These are phyloP conservation scores for Anorthoa munda DNA, from an alignment of 2,888 invertebrate species.

Conservation along the genomic window DNA sequence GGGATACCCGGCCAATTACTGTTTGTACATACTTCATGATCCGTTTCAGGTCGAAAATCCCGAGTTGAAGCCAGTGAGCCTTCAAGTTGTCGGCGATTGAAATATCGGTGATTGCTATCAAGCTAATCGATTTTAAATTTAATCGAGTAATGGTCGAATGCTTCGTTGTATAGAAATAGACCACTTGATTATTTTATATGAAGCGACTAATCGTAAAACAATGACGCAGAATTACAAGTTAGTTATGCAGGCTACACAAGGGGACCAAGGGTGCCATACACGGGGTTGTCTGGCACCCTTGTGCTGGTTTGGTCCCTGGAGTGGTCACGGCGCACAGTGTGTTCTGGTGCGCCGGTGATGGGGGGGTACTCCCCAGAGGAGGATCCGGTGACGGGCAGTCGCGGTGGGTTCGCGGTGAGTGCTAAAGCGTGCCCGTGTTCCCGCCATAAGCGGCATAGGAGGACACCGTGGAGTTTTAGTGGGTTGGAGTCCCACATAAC, in stretches of 20 bases:
- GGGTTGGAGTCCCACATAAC: too few species aligned
- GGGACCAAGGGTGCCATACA: too few species aligned
- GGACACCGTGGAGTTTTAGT: too few species aligned
- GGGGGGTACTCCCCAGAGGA: too few species aligned
- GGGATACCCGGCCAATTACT: slow-evolving; percentile 43
- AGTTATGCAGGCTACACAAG: not conserved
- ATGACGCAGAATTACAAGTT: not conserved
- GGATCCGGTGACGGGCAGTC: too few species aligned
- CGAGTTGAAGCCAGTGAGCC: slow-evolving; percentile 7
- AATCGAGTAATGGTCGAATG: slow-evolving; percentile 24
- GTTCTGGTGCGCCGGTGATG: too few species aligned
- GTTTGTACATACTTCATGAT: slow-evolving; percentile 37
- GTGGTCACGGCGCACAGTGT: too few species aligned
- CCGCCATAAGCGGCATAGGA: too few species aligned
- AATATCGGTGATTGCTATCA: slow-evolving; percentile 44
- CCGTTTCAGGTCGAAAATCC: slow-evolving; percentile 26
- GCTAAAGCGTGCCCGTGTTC: too few species aligned
- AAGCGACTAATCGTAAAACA: not conserved
- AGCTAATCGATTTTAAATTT: slow-evolving; percentile 42
- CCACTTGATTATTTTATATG: slow-evolving; percentile 16
- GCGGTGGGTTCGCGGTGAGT: too few species aligned
- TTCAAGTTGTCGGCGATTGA: slow-evolving; percentile 13
- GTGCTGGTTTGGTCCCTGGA: too few species aligned
- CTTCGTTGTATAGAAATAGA: slow-evolving; percentile 24
- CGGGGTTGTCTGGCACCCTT: too few species aligned